Evolutionary conservation across 2,113 vertebrate species (phyloP), one percentile per base, ranked within the genome.

Genomic region (Columba livia): DNA sequence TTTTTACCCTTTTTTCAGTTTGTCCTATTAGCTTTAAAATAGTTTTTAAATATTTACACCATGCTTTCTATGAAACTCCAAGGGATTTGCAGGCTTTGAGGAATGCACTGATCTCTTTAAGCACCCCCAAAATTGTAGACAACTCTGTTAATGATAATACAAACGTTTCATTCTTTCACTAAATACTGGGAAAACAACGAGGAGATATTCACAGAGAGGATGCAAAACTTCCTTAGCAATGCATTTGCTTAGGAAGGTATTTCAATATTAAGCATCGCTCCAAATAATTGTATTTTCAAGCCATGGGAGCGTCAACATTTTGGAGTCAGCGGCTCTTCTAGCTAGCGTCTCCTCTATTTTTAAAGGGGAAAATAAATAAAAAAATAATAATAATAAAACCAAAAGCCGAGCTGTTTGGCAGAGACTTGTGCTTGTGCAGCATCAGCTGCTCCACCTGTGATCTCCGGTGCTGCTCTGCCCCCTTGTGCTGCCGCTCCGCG

Each of bases 391-490:
- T 6, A 6, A 11, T 28, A 4, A 44, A 17, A 58, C 88, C 77
- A 92, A 69, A 25, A 57, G 4, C 29, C 85, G 75, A 72, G 61
- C 44, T 74, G 10, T 38, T 96, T 96, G 94, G 66, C 83, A 66
- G 6, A 19, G 61, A 11, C 36, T 3, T 12, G 78, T 7, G 81
- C 79, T 94, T 36, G 69, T 11, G 57, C 7, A 91, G 78, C 89
- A 81, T 70, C 48, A 56, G 29, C 44, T 47, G 15, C 92, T 90
- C 93, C 83, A 97, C 97, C 97, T 98, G 97, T 89, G 32, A 99
- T 99, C 97, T 96, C 97, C 97, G 98, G 98, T 99, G 96, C 97
- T 98, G 97, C 94, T 96, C 98, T 99, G 99, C 98, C 99, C 99
- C 98, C 99, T 99, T 96, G 98, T 99, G 99, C 98, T 97, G 67